Evolutionary conservation across 1,140 invertebrate genomes (phyloP), one percentile per base, ranked within the genome.

Genomic region (Cephus cinctus): DNA sequence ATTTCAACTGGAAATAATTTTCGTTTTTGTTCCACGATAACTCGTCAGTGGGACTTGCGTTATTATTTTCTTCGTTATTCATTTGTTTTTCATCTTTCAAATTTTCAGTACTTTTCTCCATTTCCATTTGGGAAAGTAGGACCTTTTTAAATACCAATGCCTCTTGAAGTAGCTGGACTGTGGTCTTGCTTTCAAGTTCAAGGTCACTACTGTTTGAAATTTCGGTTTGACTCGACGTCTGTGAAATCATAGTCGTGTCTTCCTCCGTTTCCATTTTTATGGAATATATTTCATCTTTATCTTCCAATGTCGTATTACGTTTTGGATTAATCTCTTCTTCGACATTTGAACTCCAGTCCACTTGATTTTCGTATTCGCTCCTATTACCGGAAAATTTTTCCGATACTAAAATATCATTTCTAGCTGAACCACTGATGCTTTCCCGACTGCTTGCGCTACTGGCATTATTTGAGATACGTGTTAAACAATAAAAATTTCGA

Each of bases 111-210:
- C n/a, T n/a, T n/a, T 1, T 15, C 9, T 36, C 51, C 0, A 47
- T 19, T 14, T 53, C 48, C 2, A 61, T 35, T 16, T 48, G 50
- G 8, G 49, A 54, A 6, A 67, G 20, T 3, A 66, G 12, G 2
- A 40, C 50, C 1, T 54, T 56, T 15, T 61, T 68, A 16, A 58
- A 61, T 47, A 49, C 45, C 19, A 67, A 18, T n/a, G 61, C 60
- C 30, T 69, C 51, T 32, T 54, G 47, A 16, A 63, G 46, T 5
- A 69, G 39, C 4, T 47, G 8, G 2, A 23, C 36, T 5, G 57
- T 65, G 1, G 58, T 61, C 40, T 57, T 55, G 0, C 54, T 52
- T n/a, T 65, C 52, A 6, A 31, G 6, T 43, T 9, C 41, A 2
- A 9, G 11, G 19, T 61, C 57, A 1, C 47, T 61, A 5, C 52